A percentile compares a stretch with the other conserved stretches of the same genome.
phyloP scores from a whole-genome alignment of 1,140 invertebrate species.

The Hypsibius dujardini region DNA sequence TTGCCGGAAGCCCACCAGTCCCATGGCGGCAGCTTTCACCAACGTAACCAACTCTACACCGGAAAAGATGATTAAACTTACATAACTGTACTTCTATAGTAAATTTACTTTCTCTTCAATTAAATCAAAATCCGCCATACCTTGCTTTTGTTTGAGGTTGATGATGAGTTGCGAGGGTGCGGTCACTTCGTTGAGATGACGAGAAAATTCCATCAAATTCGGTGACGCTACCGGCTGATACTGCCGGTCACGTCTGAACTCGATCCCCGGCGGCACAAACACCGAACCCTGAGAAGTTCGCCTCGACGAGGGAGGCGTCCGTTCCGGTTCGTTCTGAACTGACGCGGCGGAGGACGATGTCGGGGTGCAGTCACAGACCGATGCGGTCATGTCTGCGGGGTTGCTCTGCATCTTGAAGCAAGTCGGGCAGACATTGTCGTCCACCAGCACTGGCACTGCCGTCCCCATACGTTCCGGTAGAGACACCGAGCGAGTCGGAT shows the following conservation, averaged over 20 bases:
- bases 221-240: no score
- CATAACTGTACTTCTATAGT: neutral
- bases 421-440: neutral
- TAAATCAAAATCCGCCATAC: neutral
- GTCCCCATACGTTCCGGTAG: no score
- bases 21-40: neutral
- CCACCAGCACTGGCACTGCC: no score
- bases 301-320: no score
- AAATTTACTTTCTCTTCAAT: neutral
- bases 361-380: neutral
- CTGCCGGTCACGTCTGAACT: no score
- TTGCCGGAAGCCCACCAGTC: neutral
- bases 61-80: neutral
- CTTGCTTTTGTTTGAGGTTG: slow-evolving; percentile 1
- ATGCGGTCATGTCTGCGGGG: neutral
- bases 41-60: neutral
- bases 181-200: no score
- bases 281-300: no score
- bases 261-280: no score
- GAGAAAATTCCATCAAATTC: slow-evolving; percentile 6
- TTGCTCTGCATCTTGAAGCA: neutral
- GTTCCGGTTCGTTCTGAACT: no score
- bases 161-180: slow-evolving; percentile 4
- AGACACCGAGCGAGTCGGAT: no score
- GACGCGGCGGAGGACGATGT: neutral